phyloP scores from a whole-genome alignment of 2,113 vertebrate species.

The Heterocephalus glaber region DNA sequence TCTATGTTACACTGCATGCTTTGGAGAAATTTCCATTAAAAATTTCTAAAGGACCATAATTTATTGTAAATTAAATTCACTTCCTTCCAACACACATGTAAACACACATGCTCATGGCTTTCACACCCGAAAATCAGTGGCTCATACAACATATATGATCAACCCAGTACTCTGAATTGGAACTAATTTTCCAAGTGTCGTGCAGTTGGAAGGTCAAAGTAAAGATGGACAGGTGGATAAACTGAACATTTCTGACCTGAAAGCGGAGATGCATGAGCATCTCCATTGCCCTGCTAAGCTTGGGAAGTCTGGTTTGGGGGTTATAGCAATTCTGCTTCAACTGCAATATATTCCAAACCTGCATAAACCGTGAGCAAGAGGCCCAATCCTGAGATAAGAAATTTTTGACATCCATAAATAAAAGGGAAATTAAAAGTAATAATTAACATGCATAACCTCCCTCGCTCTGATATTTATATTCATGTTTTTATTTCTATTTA shows the following conservation, averaged over 20 bases:
- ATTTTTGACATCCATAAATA: background rate
- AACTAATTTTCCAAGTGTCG: background rate
- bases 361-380: background rate
- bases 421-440: background rate
- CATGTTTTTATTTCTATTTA: background rate
- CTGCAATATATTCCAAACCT: background rate
- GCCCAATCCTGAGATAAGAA: fast-evolving
- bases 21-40: background rate
- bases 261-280: fast-evolving
- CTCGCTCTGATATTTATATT: background rate
- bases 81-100: background rate
- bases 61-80: background rate
- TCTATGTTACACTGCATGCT: background rate
- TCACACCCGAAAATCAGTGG: background rate
- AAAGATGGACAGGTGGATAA: background rate
- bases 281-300: background rate
- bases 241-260: background rate
- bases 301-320: too few relatives aligned
- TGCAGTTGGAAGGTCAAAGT: background rate
- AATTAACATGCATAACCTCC: background rate
- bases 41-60: background rate
- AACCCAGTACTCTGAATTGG: background rate
- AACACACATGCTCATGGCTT: background rate
- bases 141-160: background rate
- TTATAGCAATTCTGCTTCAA: background rate